Conservation (phyloP, 2,113 vertebrate species). For the Carlito syrichta region DNA sequence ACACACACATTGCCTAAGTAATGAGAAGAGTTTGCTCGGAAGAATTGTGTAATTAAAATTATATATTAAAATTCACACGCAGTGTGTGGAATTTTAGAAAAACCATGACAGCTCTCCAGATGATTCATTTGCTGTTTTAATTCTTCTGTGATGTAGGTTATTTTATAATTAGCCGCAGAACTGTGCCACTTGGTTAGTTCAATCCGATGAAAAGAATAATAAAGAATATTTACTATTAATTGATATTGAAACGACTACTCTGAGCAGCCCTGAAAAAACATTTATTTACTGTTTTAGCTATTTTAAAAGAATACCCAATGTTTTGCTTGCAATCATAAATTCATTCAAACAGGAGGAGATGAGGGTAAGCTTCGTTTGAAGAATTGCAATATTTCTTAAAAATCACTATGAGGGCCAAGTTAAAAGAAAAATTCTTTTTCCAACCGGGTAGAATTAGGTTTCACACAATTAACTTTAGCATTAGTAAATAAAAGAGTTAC, state of each 20-base stretch:
- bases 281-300: background rate
- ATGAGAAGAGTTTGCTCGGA: conserved; percentile 18
- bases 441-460: conserved; percentile 43
- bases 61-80: conserved; percentile 55
- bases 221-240: conserved; percentile 41
- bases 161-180: conserved; percentile 33
- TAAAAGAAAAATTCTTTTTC: conserved; percentile 53
- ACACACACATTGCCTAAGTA: conserved; percentile 11
- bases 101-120: conserved; percentile 11
- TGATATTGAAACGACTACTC: background rate
- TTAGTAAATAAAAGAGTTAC: conserved; percentile 75
- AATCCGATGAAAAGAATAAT: background rate
- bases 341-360: background rate
- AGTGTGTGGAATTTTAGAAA: conserved; percentile 47
- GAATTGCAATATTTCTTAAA: conserved; percentile 18
- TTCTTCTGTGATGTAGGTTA: background rate
- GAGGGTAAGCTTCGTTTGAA: background rate
- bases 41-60: conserved; percentile 61
- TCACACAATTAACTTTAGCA: conserved; percentile 75
- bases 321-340: conserved; percentile 10
- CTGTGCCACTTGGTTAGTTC: conserved; percentile 23
- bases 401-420: background rate
- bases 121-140: conserved; percentile 50
- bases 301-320: background rate
- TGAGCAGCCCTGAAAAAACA: background rate